Conservation (phyloP, 2,888 invertebrate genomes). For the Sceliomorpha sp. region DNA sequence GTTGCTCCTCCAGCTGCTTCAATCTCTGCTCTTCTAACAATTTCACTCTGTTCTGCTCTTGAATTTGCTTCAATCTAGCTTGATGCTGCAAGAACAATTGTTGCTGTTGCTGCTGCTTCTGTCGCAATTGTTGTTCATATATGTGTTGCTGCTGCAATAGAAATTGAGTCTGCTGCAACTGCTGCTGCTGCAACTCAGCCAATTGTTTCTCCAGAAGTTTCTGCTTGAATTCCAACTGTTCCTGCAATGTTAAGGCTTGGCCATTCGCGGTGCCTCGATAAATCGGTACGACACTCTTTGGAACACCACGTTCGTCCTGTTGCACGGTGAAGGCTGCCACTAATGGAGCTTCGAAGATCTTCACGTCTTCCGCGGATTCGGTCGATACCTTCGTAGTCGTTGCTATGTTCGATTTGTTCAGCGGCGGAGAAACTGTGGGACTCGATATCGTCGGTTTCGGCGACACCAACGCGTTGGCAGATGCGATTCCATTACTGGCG, state of each 20-base stretch:
- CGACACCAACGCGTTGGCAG: slow-evolving; percentile 65
- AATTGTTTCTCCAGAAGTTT: slow-evolving; percentile 86
- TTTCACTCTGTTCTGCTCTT: slow-evolving; percentile 65
- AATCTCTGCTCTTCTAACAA: slow-evolving; percentile 66
- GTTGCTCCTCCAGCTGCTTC: slow-evolving; percentile 76
- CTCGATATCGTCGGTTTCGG: slow-evolving; percentile 69
- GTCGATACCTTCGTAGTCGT: slow-evolving; percentile 79
- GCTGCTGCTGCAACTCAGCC: slow-evolving; percentile 84
- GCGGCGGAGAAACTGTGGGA: slow-evolving; percentile 34
- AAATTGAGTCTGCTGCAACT: slow-evolving; percentile 86
- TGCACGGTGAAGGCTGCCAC: slow-evolving; percentile 93
- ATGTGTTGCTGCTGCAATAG: slow-evolving; percentile 85
- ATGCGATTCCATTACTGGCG: slow-evolving; percentile 68
- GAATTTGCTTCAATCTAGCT: slow-evolving; percentile 65
- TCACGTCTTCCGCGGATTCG: slow-evolving; percentile 83
- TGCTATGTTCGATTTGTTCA: slow-evolving; percentile 39
- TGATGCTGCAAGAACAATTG: slow-evolving; percentile 70
- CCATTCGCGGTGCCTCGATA: slow-evolving; percentile 81
- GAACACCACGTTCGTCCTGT: slow-evolving; percentile 89
- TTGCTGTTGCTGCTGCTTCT: slow-evolving; percentile 76
- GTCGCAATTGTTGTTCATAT: slow-evolving; percentile 81
- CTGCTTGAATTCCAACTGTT: slow-evolving; percentile 85
- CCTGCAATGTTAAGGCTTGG: slow-evolving; percentile 75
- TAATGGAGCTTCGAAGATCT: slow-evolving; percentile 90
- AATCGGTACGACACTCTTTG: slow-evolving; percentile 89